These are phyloP conservation scores for Lophotis ruficrista DNA, from an alignment of 2,113 vertebrate genomes.

Conservation along the genomic window DNA sequence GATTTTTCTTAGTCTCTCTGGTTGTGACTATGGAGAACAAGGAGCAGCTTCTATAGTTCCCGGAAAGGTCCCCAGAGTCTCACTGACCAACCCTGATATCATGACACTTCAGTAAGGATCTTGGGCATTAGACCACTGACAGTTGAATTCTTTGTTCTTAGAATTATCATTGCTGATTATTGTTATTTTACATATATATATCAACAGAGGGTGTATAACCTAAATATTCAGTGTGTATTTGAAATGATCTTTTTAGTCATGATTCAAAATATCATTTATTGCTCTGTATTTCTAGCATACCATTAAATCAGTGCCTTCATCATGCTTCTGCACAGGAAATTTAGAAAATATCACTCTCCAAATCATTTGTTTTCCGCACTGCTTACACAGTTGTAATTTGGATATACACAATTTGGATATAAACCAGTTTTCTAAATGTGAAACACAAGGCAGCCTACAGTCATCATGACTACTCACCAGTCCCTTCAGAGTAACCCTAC, in stretches of 20 bases:
- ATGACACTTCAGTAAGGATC: neutral
- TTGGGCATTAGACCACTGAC: neutral
- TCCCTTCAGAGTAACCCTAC: neutral
- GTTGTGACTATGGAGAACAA: neutral
- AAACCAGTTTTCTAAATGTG: neutral
- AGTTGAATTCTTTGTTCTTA: neutral
- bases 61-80: neutral
- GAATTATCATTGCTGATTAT: neutral
- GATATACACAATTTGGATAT: neutral
- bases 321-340: neutral
- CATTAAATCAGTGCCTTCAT: neutral
- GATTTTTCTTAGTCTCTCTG: neutral
- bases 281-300: neutral
- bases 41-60: neutral
- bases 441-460: neutral
- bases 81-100: neutral
- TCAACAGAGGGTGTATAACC: neutral
- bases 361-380: neutral
- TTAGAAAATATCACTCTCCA: neutral
- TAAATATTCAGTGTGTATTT: neutral
- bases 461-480: neutral
- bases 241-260: neutral
- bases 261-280: neutral
- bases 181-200: neutral
- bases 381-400: neutral